A percentile compares a stretch with the other conserved stretches of the same genome.
Conservation (phyloP, 2,113 vertebrate genomes). For the Lanius ludovicianus region DNA sequence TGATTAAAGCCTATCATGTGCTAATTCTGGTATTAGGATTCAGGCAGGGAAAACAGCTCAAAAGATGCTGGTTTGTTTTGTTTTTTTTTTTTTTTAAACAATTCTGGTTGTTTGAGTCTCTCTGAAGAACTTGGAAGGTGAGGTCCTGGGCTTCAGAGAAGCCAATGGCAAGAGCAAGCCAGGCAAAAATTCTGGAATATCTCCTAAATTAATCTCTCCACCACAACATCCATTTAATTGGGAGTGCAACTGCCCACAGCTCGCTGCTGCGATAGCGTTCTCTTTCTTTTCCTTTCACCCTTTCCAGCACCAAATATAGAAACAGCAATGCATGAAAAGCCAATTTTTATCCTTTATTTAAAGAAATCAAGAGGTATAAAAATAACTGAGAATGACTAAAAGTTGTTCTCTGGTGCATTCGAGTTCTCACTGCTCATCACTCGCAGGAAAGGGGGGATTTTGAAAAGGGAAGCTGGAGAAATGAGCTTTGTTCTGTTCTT, state of each 20-base stretch:
- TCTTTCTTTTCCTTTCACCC: not conserved
- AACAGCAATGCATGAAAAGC: not conserved
- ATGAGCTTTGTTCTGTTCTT: not conserved
- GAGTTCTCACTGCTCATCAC: not conserved
- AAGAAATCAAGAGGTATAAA: not conserved
- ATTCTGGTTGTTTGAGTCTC: not conserved
- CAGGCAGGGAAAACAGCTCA: not conserved
- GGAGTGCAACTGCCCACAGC: not conserved
- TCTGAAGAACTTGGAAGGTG: not conserved
- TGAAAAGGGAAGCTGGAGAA: not conserved
- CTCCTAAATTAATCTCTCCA: not conserved
- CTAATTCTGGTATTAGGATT: not conserved
- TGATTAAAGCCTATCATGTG: not conserved
- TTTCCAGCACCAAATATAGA: not conserved
- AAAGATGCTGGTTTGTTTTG: not conserved
- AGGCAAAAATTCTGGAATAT: not conserved
- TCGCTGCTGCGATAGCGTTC: not conserved
- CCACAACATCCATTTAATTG: fast-evolving
- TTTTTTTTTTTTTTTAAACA: too few relatives aligned
- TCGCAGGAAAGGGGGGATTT: not conserved
- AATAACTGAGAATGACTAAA: not conserved
- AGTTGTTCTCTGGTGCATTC: not conserved
- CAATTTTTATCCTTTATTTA: not conserved
- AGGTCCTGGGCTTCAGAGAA: not conserved
- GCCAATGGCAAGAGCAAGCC: not conserved